Evolutionary conservation across 2,888 invertebrate genomes (phyloP), one percentile per base, ranked within the genome.

Genomic region (Troides oblongomaculatus): DNA sequence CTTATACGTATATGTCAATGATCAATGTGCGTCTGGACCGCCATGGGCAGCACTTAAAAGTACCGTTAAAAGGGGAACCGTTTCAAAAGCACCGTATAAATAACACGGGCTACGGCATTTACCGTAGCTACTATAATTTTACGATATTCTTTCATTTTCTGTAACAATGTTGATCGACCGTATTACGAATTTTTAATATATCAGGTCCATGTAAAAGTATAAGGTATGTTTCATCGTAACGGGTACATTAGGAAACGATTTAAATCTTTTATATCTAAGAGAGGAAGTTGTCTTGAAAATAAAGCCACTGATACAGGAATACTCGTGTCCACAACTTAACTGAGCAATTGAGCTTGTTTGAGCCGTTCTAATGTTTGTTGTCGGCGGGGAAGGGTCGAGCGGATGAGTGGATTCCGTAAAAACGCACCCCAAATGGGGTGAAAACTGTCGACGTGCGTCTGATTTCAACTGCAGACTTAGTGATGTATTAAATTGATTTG

Each of bases 21-120:
- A 83, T 83, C 83, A 83, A 78, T 78, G 79, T 76, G 80, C 78
- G 76, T 78, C 74, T 72, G 69, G 65, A 65, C 78, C 77, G 81
- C 79, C 80, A 83, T 81, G 83, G 82, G 79, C 81, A 85, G 88
- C 89, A 90, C 87, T 90, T 90, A 89, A 88, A 90, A 89, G 81
- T 87, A 85, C 87, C 87, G 86, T 88, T 90, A 89, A 90, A 89
- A 87, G 87, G 86, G 85, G 82, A 81, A 82, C 81, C 84, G 81
- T 85, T 84, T 89, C 86, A 88, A 89, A 90, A 86, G 88, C 87
- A 79, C 78, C 85, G 83, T 87, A 90, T 89, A 90, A 89, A 90
- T 92, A 90, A 89, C 89, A 80, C 81, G 80, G 78, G 81, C 80
- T 83, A 80, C 81, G 82, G 85, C 85, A 84, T 87, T 89, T 87